Evolutionary conservation across 2,888 invertebrate genomes (phyloP).

Genomic region (Mimumesa dahlbomi): DNA sequence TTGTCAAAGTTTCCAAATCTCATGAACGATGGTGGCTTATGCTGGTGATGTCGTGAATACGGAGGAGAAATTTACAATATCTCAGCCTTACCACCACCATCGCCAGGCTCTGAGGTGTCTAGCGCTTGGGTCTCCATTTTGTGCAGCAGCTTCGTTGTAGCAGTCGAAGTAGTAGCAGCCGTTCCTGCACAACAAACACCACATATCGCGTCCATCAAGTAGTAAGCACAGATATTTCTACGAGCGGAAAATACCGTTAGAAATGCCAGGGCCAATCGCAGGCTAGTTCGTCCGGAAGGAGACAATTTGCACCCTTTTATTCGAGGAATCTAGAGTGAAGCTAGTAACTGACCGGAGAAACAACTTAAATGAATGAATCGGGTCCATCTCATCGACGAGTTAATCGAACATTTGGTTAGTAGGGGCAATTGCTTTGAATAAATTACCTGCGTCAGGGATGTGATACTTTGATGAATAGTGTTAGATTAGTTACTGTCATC

Average conservation of each 20-base stretch:
- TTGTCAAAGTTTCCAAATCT: conserved; percentile 64
- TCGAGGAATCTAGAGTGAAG: neutral
- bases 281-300: conserved; percentile 12
- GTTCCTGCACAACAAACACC: conserved; percentile 78
- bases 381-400: too few species aligned
- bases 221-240: conserved; percentile 64
- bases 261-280: conserved; percentile 2
- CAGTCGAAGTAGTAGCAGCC: conserved; percentile 75
- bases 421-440: too few species aligned
- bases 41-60: conserved; percentile 63
- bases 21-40: conserved; percentile 58
- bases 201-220: conserved; percentile 76
- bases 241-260: conserved; percentile 40
- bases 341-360: neutral
- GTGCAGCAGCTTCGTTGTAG: conserved; percentile 76
- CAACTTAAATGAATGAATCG: too few species aligned
- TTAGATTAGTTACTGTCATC: too few species aligned
- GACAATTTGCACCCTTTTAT: too few species aligned
- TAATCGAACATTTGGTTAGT: too few species aligned
- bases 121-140: conserved; percentile 79
- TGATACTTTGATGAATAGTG: too few species aligned
- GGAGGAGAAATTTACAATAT: conserved; percentile 48
- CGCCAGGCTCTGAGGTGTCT: conserved; percentile 75
- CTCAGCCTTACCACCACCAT: conserved; percentile 77
- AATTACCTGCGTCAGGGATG: too few species aligned